A percentile compares a stretch with the other conserved stretches of the same genome.
Conservation (phyloP, 2,113 vertebrate species). For the Cyanoramphus novaezelandiae region DNA sequence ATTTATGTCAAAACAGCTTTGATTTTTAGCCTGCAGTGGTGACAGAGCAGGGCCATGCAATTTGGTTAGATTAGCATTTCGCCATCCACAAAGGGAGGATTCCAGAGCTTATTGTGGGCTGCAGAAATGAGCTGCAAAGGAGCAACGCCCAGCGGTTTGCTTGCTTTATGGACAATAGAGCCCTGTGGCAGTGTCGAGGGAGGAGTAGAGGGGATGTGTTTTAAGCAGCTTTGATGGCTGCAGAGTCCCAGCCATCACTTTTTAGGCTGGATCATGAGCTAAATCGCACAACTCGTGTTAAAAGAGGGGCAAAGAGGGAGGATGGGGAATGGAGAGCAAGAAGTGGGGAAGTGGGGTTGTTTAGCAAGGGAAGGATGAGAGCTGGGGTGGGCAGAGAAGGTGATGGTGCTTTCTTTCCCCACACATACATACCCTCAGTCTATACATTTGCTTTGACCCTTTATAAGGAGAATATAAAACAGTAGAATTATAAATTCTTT, state of each 20-base stretch:
- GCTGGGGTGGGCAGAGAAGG: too few relatives aligned
- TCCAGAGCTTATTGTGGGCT: background rate
- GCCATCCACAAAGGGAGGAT: conserved; percentile 8
- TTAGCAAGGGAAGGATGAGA: background rate
- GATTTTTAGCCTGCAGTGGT: conserved; percentile 30
- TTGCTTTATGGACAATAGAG: background rate
- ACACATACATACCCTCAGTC: rapidly evolving
- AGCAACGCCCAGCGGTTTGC: background rate
- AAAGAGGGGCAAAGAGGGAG: rapidly evolving
- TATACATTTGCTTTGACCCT: background rate
- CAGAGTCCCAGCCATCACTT: background rate
- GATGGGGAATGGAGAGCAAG: background rate
- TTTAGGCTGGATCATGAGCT: background rate
- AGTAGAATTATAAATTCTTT: background rate
- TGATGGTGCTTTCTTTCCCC: too few relatives aligned
- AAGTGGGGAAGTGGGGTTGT: background rate
- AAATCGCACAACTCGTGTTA: rapidly evolving
- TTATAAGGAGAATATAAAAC: background rate
- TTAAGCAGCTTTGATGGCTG: background rate
- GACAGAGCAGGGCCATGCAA: background rate
- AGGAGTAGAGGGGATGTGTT: background rate
- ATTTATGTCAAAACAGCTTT: background rate
- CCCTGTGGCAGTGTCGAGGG: background rate
- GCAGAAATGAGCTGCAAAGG: background rate
- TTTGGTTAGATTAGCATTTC: background rate